Conservation (phyloP, 30 jellyfish, hydroid and myxozoan genomes). For the Cassiopea xamachana region DNA sequence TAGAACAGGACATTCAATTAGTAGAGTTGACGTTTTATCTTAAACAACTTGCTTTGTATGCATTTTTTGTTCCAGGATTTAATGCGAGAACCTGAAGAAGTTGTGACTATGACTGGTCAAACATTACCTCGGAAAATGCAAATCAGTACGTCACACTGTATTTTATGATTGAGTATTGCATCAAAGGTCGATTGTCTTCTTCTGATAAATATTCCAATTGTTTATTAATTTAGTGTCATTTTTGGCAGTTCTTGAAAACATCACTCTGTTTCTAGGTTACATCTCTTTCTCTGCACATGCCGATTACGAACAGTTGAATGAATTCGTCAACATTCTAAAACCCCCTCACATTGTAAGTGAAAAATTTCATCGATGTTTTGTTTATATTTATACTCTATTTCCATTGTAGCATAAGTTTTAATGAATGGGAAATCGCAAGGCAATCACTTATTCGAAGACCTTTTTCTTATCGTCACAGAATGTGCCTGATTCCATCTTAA, state of each 20-base stretch:
- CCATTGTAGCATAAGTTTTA: neutral
- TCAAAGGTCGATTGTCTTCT: no score
- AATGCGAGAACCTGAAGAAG: conserved; percentile 99
- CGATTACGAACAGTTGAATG: conserved; percentile 95
- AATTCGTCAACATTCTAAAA: conserved; percentile 87
- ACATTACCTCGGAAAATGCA: conserved; percentile 85
- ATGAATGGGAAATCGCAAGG: neutral
- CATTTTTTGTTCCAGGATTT: conserved; percentile 58
- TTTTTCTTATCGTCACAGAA: no score
- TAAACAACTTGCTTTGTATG: no score
- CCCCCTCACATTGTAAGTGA: conserved; percentile 97
- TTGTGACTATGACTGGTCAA: conserved; percentile 97
- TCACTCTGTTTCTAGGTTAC: conserved; percentile 46
- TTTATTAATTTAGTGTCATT: no score
- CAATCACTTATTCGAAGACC: no score
- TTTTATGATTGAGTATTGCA: neutral
- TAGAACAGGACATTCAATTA: no score
- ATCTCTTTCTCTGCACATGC: conserved; percentile 99
- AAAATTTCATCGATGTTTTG: neutral
- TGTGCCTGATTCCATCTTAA: no score
- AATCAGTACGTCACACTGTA: conserved; percentile 56
- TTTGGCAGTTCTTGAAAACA: no score
- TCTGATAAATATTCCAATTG: no score
- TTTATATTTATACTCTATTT: neutral
- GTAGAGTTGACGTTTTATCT: no score